These are phyloP conservation scores for Zoanthus sansibaricus DNA, from an alignment of 92 coral and sea anemone genomes.

Conservation along the genomic window DNA sequence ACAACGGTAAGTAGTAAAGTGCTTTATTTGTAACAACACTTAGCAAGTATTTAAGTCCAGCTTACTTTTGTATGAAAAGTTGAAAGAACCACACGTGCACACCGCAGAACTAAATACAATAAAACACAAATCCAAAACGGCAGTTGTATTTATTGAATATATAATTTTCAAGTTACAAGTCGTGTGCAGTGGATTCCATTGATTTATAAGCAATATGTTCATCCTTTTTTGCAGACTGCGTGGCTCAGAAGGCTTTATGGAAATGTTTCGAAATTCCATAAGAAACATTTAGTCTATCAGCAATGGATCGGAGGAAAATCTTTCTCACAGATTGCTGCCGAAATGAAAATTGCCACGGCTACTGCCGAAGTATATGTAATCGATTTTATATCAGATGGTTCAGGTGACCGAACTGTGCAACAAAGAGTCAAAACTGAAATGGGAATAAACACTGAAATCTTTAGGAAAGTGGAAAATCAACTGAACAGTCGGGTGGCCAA, in stretches of 20 bases:
- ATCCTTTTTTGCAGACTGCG: conserved; percentile 26
- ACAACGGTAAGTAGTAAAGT: conserved; percentile 9
- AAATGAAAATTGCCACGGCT: conserved; percentile 40
- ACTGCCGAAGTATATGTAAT: conserved; percentile 31
- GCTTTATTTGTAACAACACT: conserved; percentile 22
- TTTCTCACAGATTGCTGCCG: conserved; percentile 21
- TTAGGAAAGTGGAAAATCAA: conserved; percentile 23
- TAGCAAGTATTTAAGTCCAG: conserved; percentile 26
- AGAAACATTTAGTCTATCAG: conserved; percentile 22
- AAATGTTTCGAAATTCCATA: conserved; percentile 25
- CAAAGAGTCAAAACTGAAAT: conserved; percentile 17
- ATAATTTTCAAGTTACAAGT: conserved; percentile 10
- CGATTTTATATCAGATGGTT: not conserved
- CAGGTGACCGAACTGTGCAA: conserved; percentile 7
- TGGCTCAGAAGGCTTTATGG: conserved; percentile 36
- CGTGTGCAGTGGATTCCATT: conserved; percentile 31
- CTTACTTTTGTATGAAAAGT: conserved; percentile 17
- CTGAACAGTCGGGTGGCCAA: conserved; percentile 28
- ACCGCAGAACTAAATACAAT: conserved; percentile 5
- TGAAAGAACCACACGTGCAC: conserved; percentile 17
- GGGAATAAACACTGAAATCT: not conserved
- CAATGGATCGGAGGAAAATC: conserved; percentile 33
- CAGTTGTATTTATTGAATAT: conserved; percentile 29
- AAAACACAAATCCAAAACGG: conserved; percentile 4
- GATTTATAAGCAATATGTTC: conserved; percentile 9